Evolutionary conservation across 2,797 vertebrate species (phyloP), one percentile per base, ranked within the genome.

Genomic region (Glyptemys insculpta): DNA sequence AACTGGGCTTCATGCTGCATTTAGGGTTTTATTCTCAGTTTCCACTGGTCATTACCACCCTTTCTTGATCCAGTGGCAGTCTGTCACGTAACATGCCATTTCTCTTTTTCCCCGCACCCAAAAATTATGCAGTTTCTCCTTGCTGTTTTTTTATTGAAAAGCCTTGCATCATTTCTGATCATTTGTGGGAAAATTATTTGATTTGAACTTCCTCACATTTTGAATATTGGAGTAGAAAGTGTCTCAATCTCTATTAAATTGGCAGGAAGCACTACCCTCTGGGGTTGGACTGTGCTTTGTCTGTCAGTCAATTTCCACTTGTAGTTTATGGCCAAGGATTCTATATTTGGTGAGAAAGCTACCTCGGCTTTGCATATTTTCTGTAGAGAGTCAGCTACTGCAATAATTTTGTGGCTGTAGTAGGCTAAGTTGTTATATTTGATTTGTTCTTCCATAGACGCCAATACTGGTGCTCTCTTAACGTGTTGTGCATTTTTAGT

Each of bases 341-440:
- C 89, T 81, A 53, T 74, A 78, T 76, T 90, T 89, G 78, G 53
- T 47, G 23, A 83, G 79, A 91, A 82, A 16, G 18, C 49, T 89
- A 72, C n/a, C 59, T 89, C 1, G 0, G 29, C 86, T 90, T 84
- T 91, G 2, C 44, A 72, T 21, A 47, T 12, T 88, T 92, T 92
- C 2, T 4, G 21, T 2, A 54, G 12, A 86, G 29, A 93, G 84
- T 27, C 81, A 65, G 53, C 41, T 50, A 72, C 11, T 57, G n/a
- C 16, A 89, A 81, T 16, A 27, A 16, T 81, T 65, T 4, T 72
- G 47, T 83, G 76, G 37, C 31, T 83, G 56, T 52, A 95, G 3
- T 54, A 90, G 92, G 21, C 41, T 59, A 78, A 21, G 16, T 57
- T 88, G 88, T n/a, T 76, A 90, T n/a, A 85, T 65, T 78, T 8